These are phyloP conservation scores for Meiosimyza decipiens DNA, from an alignment of 2,888 invertebrate genomes.

Conservation along the genomic window DNA sequence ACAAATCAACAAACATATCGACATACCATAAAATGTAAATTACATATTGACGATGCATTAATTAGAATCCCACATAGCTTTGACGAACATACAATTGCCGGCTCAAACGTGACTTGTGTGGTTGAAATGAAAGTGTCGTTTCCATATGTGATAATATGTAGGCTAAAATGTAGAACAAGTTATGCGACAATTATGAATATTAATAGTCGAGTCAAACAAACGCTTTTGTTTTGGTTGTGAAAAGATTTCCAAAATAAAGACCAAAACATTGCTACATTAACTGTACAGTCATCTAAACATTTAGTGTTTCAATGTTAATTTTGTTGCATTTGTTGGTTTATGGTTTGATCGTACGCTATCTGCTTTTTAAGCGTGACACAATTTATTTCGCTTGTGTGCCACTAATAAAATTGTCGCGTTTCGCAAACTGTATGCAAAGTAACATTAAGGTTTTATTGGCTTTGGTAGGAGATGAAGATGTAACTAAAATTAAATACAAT, in stretches of 20 bases:
- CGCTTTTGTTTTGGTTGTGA: too few relatives aligned
- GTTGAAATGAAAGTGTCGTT: constrained; percentile 11
- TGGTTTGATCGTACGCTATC: constrained; percentile 29
- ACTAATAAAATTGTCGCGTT: constrained; percentile 10
- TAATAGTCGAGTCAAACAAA: too few relatives aligned
- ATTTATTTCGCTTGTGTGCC: constrained; percentile 29
- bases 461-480: background rate
- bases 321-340: constrained; percentile 17
- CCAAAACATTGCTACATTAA: background rate
- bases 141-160: background rate
- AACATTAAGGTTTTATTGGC: background rate
- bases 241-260: too few relatives aligned
- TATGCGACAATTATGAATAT: background rate
- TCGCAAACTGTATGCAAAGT: background rate
- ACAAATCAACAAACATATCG: too few relatives aligned
- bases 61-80: background rate
- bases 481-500: too few relatives aligned
- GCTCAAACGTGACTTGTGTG: constrained; percentile 8
- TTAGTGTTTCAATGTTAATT: background rate
- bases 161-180: constrained; percentile 22
- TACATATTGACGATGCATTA: background rate
- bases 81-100: background rate
- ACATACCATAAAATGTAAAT: background rate
- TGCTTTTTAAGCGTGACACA: constrained; percentile 49
- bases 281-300: background rate